Base-by-base conservation (phyloP, 2,888 invertebrate species). In the Nomada ferruginata region DNA sequence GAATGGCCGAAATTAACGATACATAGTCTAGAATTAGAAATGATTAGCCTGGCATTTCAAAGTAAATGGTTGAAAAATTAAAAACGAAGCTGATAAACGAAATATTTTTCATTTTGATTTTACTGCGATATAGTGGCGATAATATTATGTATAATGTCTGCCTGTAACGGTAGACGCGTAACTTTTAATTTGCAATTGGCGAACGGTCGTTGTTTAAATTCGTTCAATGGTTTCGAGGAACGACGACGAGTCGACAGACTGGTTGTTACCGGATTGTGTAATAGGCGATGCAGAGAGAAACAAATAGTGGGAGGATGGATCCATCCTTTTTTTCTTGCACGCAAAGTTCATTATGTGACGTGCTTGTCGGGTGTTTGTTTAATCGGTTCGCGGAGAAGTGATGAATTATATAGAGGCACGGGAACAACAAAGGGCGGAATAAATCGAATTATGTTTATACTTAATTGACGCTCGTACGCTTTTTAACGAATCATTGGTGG, bases 291-390 rank as follows among this genome's bases (percentile, higher is more conserved):
- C 26, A 36, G 44, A 52, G 61, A 23, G 65, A 20, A 47, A 50
- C 26, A 44, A 20, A 42, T 23, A 36, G 23, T 13, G 52, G 26
- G 44, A 61, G 61, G 61, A 69, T 75, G 63, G 75, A 71, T 77
- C 55, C 55, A 72, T 78, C 55, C 61, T 71, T 53, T 71, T 79
- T 79, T 77, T 55, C 53, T 26, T 50, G 47, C 18, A 60, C 18
- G 69, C 47, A 15, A 20, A 13, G 23, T 11, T 18, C 13, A 26
- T 79, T 78, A 77, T 15, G 64, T 26, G 76, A 77, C 29, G 15
- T 11, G 29, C 3, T 52, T 64, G 44, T 26, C 53, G 42, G 50
- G 61, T 50, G 70, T 70, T 79, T 55, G 59, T 65, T 79, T 70
- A 59, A 44, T 29, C 59, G 23, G 57, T 44, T 26, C 23, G 23